Evolutionary conservation across 2,888 invertebrate genomes (phyloP).

Genomic region (Apotomis turbidana): DNA sequence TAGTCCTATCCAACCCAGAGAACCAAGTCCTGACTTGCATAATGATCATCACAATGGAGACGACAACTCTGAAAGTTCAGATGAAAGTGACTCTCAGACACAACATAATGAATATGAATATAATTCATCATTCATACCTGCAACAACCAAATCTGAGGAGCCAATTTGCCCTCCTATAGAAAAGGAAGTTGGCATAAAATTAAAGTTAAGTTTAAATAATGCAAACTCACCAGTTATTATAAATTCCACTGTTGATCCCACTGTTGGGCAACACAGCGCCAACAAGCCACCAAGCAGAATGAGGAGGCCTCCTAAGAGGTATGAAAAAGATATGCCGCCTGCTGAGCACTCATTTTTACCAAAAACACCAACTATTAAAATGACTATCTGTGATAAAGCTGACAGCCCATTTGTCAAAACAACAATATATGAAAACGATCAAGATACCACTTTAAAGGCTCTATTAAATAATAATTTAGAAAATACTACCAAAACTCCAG

Average conservation of each 20-base stretch:
- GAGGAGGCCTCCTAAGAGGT: constrained; percentile 75
- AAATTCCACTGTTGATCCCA: constrained; percentile 80
- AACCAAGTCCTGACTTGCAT: constrained; percentile 50
- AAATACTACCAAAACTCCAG: constrained; percentile 55
- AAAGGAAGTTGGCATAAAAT: constrained; percentile 75
- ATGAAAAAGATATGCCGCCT: constrained; percentile 62
- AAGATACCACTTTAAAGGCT: constrained; percentile 70
- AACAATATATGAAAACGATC: constrained; percentile 73
- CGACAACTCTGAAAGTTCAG: constrained; percentile 66
- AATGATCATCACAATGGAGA: constrained; percentile 66
- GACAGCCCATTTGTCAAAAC: constrained; percentile 79
- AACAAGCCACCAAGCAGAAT: constrained; percentile 71
- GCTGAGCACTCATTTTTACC: constrained; percentile 51
- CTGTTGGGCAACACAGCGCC: constrained; percentile 67
- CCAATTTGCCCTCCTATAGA: constrained; percentile 53
- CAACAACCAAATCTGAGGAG: constrained; percentile 54
- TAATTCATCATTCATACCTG: constrained; percentile 48
- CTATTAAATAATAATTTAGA: constrained; percentile 74
- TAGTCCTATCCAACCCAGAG: constrained; percentile 56
- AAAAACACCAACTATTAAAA: constrained; percentile 75
- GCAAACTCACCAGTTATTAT: constrained; percentile 79
- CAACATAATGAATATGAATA: constrained; percentile 56
- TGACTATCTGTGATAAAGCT: constrained; percentile 80
- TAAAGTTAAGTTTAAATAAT: constrained; percentile 78
- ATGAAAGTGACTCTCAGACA: constrained; percentile 66